Evolutionary conservation across 2,888 invertebrate species (phyloP).

Genomic region (Tinea semifulvella): DNA sequence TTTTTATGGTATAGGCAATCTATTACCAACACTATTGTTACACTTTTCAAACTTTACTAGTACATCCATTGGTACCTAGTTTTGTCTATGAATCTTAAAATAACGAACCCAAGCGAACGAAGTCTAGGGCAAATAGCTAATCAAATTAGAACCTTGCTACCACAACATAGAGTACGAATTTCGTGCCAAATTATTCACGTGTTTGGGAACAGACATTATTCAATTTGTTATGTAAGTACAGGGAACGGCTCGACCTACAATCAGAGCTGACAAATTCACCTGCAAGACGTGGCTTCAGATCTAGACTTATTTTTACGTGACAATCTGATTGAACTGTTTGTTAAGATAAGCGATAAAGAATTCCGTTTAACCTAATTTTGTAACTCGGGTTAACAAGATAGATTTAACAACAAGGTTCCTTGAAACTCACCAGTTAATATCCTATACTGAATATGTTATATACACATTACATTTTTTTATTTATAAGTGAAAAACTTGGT

Average conservation of each 20-base stretch:
- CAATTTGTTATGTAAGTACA: background rate
- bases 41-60: no score
- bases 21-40: no score
- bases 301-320: slow-evolving; percentile 3
- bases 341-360: slow-evolving; percentile 1
- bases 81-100: slow-evolving; percentile 3
- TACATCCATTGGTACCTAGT: no score
- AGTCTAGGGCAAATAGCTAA: no score
- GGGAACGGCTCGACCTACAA: background rate
- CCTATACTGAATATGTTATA: no score
- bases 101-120: background rate
- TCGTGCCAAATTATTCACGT: background rate
- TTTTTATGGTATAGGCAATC: no score
- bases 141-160: background rate
- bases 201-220: no score
- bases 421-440: no score
- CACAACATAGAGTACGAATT: background rate
- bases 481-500: no score
- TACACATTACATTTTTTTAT: no score
- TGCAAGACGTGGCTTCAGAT: background rate
- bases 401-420: no score
- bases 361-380: background rate
- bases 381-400: background rate
- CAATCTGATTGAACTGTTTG: background rate
- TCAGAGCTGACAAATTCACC: background rate